phyloP scores from a whole-genome alignment of 2,888 invertebrate genomes.

The Zaprionus obscuricornis region DNA sequence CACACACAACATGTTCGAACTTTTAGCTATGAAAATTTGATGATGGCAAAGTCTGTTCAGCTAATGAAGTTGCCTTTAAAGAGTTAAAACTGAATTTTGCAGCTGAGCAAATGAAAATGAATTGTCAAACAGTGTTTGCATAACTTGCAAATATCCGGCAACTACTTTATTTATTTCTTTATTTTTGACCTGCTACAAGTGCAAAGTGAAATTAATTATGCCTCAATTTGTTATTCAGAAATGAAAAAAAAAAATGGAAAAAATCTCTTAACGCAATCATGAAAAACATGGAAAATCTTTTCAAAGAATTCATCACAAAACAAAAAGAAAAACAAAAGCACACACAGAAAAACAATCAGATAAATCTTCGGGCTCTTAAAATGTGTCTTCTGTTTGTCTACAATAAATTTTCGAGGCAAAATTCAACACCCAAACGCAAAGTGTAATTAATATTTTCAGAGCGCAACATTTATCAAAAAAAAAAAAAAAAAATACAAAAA shows the following conservation, averaged over 20 bases:
- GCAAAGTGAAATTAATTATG: conserved; percentile 13
- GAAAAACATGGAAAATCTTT: conserved; percentile 5
- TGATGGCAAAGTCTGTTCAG: too few relatives aligned
- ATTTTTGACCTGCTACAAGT: too few relatives aligned
- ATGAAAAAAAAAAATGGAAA: conserved; percentile 57
- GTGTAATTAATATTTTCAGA: conserved; percentile 79
- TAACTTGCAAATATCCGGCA: conserved; percentile 5
- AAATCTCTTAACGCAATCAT: conserved; percentile 41
- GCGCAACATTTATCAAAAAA: conserved; percentile 71
- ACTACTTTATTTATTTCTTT: conserved; percentile 12
- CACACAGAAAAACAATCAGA: too few relatives aligned
- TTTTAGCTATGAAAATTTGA: too few relatives aligned
- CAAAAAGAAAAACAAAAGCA: too few relatives aligned
- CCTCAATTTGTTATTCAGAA: conserved; percentile 15
- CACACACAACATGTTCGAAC: too few relatives aligned
- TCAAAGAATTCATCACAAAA: too few relatives aligned
- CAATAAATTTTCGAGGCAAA: conserved; percentile 59
- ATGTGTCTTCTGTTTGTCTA: conserved; percentile 64
- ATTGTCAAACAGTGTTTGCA: too few relatives aligned
- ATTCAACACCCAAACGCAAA: conserved; percentile 65
- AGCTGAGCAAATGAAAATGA: too few relatives aligned
- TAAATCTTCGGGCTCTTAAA: conserved; percentile 1
- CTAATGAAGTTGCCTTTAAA: too few relatives aligned
- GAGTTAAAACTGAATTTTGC: too few relatives aligned
- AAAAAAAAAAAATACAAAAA: conserved; percentile 22